Percentiles rank a stretch among this genome's conserved stretches.
These are phyloP conservation scores for Eledona agricola DNA, from an alignment of 2,888 invertebrate species.

Conservation along the genomic window DNA sequence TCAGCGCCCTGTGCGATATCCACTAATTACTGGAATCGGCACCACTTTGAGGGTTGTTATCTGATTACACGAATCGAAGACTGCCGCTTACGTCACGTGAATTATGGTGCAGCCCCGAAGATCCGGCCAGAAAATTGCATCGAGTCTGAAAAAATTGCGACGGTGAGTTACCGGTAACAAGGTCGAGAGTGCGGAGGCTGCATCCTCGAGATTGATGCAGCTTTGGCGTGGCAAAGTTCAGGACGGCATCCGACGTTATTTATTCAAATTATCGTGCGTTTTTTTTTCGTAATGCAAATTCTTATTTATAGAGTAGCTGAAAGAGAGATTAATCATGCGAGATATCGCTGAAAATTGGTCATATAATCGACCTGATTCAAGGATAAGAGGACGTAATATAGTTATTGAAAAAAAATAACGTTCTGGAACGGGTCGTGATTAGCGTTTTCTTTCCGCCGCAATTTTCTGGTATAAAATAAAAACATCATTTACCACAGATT, in stretches of 20 bases:
- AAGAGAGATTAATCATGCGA: neutral
- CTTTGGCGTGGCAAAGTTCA: neutral
- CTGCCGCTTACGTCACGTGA: slow-evolving; percentile 1
- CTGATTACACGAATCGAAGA: slow-evolving; percentile 40
- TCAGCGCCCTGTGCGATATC: slow-evolving; percentile 52
- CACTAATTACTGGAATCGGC: slow-evolving; percentile 53
- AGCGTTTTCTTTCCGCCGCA: too few relatives aligned
- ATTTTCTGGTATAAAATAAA: too few relatives aligned
- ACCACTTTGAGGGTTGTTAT: slow-evolving; percentile 52
- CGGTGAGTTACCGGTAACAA: slow-evolving; percentile 6
- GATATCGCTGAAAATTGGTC: neutral
- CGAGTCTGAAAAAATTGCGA: neutral
- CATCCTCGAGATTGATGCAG: too few relatives aligned
- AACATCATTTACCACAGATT: too few relatives aligned
- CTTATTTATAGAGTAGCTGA: neutral
- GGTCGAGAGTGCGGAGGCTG: neutral
- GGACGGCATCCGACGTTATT: neutral
- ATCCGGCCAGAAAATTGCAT: neutral
- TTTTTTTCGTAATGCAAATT: neutral
- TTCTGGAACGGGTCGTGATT: too few relatives aligned
- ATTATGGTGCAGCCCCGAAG: neutral
- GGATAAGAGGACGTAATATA: neutral
- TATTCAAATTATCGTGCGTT: slow-evolving; percentile 2
- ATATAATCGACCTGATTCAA: slow-evolving; percentile 1
- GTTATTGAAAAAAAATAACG: too few relatives aligned